A percentile compares a stretch with the other conserved stretches of the same genome.
phyloP scores from a whole-genome alignment of 2,888 invertebrate species.

The Gastracanthus pulcherrimus region DNA sequence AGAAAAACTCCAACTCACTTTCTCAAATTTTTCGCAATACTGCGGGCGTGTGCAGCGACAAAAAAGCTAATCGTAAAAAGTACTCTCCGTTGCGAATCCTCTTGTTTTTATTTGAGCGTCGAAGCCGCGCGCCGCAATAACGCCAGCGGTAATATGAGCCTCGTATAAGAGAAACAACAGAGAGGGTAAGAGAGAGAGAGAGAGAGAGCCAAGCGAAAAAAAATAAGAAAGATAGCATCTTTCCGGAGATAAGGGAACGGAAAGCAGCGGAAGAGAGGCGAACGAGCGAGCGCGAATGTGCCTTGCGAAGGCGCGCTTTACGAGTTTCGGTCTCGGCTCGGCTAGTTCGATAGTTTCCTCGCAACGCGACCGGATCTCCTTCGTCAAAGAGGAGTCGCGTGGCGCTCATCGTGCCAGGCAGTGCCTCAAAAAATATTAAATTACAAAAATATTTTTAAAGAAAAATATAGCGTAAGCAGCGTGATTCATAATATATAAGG shows the following conservation, averaged over 20 bases:
- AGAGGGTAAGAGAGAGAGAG: background rate
- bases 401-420: background rate
- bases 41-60: no score
- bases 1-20: no score
- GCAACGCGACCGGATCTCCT: conserved; percentile 16
- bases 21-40: no score
- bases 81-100: background rate
- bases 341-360: conserved; percentile 45
- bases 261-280: conserved; percentile 44
- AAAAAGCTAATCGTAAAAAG: conserved; percentile 12
- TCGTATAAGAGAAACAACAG: conserved; percentile 2
- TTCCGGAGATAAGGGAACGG: conserved; percentile 37
- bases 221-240: conserved; percentile 41
- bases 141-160: conserved; percentile 15
- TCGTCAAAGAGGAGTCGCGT: background rate
- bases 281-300: background rate
- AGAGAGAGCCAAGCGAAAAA: background rate
- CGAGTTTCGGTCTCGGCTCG: conserved; percentile 53
- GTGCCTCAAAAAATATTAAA: no score
- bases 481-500: no score
- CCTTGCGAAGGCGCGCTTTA: conserved; percentile 38
- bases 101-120: conserved; percentile 19
- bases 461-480: no score
- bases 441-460: no score
- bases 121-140: conserved; percentile 12